Percentiles rank a stretch among this genome's conserved stretches.
phyloP scores from a whole-genome alignment of 2,888 invertebrate species.

The Polia nebulosa region DNA sequence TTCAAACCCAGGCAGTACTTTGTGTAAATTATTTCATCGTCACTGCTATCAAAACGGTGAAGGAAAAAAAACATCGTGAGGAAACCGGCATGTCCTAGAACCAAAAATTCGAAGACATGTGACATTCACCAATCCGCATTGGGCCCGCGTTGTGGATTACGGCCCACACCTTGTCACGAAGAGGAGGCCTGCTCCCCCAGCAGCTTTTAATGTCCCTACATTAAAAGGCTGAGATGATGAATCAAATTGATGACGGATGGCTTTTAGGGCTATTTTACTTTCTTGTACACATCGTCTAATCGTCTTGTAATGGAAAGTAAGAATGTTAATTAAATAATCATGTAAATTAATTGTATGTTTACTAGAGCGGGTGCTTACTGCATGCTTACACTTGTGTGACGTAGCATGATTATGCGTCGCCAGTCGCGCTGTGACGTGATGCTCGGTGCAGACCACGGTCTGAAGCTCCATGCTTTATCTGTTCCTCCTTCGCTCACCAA shows the following conservation, averaged over 20 bases:
- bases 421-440: conserved; percentile 27
- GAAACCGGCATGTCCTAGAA: no score
- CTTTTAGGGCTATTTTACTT: conserved; percentile 20
- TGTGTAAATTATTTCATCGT: no score
- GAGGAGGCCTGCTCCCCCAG: no score
- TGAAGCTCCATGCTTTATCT: not conserved
- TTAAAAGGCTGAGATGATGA: no score
- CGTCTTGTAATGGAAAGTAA: conserved; percentile 15
- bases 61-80: no score
- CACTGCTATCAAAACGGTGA: no score
- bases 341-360: conserved; percentile 22
- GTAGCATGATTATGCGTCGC: conserved; percentile 8
- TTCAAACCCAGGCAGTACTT: no score
- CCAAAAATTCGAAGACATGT: no score
- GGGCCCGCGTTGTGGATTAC: no score
- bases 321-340: not conserved
- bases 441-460: conserved; percentile 9
- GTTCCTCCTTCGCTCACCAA: not conserved
- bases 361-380: conserved; percentile 19
- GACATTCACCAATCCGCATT: no score
- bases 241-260: not conserved
- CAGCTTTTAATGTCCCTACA: no score
- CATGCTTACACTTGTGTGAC: conserved; percentile 39
- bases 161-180: no score
- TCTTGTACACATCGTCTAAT: conserved; percentile 1